Conservation (phyloP, 2,888 invertebrate genomes). For the Mesopsocus fuscifrons region DNA sequence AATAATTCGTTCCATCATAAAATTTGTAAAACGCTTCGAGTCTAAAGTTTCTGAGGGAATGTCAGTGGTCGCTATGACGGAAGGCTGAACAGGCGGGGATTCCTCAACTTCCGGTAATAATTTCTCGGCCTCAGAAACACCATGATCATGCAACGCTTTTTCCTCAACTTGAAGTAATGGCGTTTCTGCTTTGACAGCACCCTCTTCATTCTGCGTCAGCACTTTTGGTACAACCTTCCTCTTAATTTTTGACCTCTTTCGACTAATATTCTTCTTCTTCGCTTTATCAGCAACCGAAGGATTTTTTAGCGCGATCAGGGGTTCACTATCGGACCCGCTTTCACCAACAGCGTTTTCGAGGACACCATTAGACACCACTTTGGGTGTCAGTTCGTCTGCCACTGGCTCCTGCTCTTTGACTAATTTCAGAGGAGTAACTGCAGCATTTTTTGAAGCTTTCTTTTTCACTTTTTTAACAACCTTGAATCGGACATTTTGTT, state of each 20-base stretch:
- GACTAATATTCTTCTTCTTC: no score
- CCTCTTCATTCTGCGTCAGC: background rate
- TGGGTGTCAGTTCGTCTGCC: background rate
- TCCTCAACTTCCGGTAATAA: background rate
- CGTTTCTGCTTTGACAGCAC: background rate
- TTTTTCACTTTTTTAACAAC: slow-evolving; percentile 3
- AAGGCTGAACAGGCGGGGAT: background rate
- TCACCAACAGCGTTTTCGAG: background rate
- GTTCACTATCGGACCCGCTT: slow-evolving; percentile 6
- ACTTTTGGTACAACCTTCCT: background rate
- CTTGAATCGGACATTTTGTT: background rate
- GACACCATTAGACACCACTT: background rate
- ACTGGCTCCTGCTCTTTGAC: background rate
- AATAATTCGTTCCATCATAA: background rate
- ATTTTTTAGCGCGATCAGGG: background rate
- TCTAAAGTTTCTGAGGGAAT: background rate
- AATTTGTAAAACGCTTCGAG: no score
- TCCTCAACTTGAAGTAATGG: no score
- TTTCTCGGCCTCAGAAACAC: background rate
- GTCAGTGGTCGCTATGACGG: background rate
- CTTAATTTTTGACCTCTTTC: background rate
- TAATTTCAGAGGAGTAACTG: slow-evolving; percentile 1
- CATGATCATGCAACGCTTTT: background rate
- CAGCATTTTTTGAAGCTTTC: slow-evolving; percentile 1
- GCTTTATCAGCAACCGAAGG: background rate